These are phyloP conservation scores for Zeus faber DNA, from an alignment of 2,113 vertebrate species.

Conservation along the genomic window DNA sequence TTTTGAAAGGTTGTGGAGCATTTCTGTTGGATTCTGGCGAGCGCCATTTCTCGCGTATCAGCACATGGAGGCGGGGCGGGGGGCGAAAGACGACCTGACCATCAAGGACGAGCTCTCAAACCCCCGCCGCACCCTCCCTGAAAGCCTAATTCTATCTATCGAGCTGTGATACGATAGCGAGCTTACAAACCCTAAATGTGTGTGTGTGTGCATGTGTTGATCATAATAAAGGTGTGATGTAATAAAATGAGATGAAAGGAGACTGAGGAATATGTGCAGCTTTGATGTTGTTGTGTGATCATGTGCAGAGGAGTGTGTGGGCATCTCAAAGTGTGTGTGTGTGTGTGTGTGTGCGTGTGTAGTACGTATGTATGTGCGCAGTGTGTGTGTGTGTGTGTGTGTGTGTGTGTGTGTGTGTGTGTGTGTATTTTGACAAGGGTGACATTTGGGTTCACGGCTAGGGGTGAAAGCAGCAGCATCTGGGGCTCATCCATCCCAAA, in stretches of 20 bases:
- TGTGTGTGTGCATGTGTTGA: slow-evolving; percentile 39
- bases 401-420: slow-evolving; percentile 1
- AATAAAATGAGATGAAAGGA: slow-evolving; percentile 58
- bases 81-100: too few species aligned
- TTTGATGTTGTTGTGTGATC: slow-evolving; percentile 66
- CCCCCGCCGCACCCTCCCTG: too few species aligned
- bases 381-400: neutral
- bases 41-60: too few species aligned
- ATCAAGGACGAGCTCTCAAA: too few species aligned
- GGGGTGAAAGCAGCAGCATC: slow-evolving; percentile 49
- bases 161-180: neutral
- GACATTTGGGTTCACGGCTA: slow-evolving; percentile 57
- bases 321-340: slow-evolving; percentile 41
- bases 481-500: slow-evolving; percentile 39
- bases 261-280: slow-evolving; percentile 63
- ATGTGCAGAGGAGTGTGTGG: slow-evolving; percentile 66
- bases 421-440: slow-evolving; percentile 35
- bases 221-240: slow-evolving; percentile 59
- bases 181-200: slow-evolving; percentile 30
- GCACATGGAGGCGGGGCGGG: too few species aligned
- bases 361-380: neutral
- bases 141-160: too few species aligned
- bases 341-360: slow-evolving; percentile 24
- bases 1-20: too few species aligned
- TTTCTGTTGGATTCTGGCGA: too few species aligned